Conservation (phyloP, 2,888 invertebrate genomes). For the Megalurothrips usitatus region DNA sequence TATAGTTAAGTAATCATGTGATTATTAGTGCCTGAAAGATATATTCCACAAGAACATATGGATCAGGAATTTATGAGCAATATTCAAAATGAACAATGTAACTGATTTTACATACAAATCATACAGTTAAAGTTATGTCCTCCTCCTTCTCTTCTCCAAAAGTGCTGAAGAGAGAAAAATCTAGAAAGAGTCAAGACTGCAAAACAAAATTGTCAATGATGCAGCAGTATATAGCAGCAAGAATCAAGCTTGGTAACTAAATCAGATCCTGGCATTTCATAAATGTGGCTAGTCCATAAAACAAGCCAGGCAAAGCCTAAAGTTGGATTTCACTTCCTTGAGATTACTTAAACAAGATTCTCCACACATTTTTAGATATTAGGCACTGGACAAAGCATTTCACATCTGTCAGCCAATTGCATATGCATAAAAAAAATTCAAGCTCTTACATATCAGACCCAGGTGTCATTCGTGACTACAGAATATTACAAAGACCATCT, state of each 20-base stretch:
- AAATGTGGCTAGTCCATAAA: neutral
- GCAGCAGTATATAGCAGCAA: constrained; percentile 43
- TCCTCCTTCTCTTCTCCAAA: constrained; percentile 22
- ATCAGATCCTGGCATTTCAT: constrained; percentile 2
- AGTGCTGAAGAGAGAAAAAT: constrained; percentile 21
- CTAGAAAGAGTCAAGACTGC: constrained; percentile 19
- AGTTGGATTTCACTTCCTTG: neutral
- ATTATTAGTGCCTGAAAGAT: no score
- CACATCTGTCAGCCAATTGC: no score
- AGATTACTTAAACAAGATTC: no score
- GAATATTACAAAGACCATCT: no score
- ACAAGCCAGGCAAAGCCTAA: neutral
- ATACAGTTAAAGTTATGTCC: neutral
- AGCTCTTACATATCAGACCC: no score
- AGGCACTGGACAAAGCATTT: no score
- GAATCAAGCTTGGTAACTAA: constrained; percentile 27
- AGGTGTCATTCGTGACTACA: no score
- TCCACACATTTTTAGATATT: no score
- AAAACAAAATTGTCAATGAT: constrained; percentile 30
- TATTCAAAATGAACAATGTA: constrained; percentile 16
- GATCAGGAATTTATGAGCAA: neutral
- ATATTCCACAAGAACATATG: no score
- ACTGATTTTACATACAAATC: neutral
- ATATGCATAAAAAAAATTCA: no score
- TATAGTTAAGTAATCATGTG: no score